Conservation (phyloP, 2,888 invertebrate species). For the Aethes cnicana region DNA sequence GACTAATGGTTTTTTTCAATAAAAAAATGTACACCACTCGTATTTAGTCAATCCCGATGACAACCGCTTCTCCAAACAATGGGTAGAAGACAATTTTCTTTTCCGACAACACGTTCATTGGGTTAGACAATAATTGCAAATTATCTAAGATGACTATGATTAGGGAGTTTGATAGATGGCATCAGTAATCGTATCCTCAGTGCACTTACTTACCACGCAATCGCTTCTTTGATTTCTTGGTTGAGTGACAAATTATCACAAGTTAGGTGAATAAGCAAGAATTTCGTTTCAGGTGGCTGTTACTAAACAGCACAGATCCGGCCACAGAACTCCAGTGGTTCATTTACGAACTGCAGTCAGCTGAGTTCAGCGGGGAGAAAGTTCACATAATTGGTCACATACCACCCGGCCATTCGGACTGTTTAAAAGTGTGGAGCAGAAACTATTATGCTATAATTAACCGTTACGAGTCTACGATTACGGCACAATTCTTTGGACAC, state of each 20-base stretch:
- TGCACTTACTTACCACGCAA: too few species aligned
- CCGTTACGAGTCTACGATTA: constrained; percentile 93
- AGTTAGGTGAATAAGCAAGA: background rate
- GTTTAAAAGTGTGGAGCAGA: constrained; percentile 96
- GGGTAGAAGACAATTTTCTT: too few species aligned
- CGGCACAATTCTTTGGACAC: constrained; percentile 97
- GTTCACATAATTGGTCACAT: constrained; percentile 99
- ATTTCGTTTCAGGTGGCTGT: constrained; percentile 86
- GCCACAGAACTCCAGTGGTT: constrained; percentile 97
- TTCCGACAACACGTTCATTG: too few species aligned
- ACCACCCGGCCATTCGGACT: constrained; percentile 96
- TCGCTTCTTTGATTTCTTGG: background rate
- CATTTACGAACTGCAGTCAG: constrained; percentile 95
- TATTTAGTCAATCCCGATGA: too few species aligned
- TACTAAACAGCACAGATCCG: constrained; percentile 97
- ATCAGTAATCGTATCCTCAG: too few species aligned
- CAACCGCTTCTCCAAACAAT: too few species aligned
- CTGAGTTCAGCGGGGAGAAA: constrained; percentile 96
- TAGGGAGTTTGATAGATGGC: too few species aligned
- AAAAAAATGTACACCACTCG: too few species aligned
- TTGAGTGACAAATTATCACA: background rate
- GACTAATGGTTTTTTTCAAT: too few species aligned
- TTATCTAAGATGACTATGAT: too few species aligned
- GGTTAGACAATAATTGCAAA: too few species aligned
- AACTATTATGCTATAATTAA: constrained; percentile 95